Base-by-base conservation (phyloP, 2,113 vertebrate species). In the Corythornis cristatus region DNA sequence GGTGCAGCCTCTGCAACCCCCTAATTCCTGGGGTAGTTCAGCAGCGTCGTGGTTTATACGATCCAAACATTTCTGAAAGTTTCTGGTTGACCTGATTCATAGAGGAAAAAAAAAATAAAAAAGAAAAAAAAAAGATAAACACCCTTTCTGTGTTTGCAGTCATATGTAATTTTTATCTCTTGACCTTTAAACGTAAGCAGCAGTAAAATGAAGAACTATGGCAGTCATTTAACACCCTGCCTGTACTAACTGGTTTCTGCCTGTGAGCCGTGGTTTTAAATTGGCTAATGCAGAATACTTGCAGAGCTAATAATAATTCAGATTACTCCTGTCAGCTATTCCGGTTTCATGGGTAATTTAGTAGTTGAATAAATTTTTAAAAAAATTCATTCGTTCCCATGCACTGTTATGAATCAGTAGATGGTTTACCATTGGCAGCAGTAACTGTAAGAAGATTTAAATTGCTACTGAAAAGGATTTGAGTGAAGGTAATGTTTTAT, bases 291-390 rank as follows among this genome's bases (percentile, higher is more conserved):
- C 97, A 97, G 98, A 98, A 98, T 98, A 97, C 98, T 98, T 97
- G 98, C 98, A 96, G 97, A 97, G 98, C 98, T 98, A 98, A 98
- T 99, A 99, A 99, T 99, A 99, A 99, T 99, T 99, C 99, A 99
- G 98, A 99, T 99, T 99, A 99, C 98, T 99, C 99, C 99, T 99
- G 99, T 99, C 98, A 99, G 99, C 99, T 99, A 99, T 99, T 99
- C 99, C 97, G 98, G 99, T 99, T 99, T 99, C 99, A 99, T 98
- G 99, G 99, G 99, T 99, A 99, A 99, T 99, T 99, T 99, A 99
- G 99, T 99, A 99, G 99, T 99, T 99, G 99, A 99, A 99, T 99
- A 99, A 98, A 99, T 99, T 99, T 99, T 98, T 98, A 98, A 98
- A 99, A 99, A 99, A 99, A 99, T 98, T 98, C 98, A 98, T 99